These are phyloP conservation scores for Indicator maculatus DNA, from an alignment of 2,113 vertebrate genomes.

Conservation along the genomic window DNA sequence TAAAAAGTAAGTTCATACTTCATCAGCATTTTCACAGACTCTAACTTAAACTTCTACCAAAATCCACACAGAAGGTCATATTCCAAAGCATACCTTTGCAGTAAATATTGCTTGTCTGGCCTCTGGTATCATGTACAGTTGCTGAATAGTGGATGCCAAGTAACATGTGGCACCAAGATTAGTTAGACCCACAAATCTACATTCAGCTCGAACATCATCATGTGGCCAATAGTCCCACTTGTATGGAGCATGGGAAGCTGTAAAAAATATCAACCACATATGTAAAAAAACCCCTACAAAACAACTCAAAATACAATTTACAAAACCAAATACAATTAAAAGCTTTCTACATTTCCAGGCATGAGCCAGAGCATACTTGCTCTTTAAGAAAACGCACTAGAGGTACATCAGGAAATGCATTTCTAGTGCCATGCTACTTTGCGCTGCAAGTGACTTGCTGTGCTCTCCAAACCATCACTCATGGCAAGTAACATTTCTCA, in stretches of 20 bases:
- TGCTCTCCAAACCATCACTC: not conserved
- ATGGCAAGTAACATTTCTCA: not conserved
- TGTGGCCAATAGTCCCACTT: conserved; percentile 99
- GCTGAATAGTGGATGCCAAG: conserved; percentile 97
- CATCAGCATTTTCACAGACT: not conserved
- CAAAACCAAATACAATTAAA: not conserved
- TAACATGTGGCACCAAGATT: conserved; percentile 98
- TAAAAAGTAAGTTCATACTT: not conserved
- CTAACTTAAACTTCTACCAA: not conserved
- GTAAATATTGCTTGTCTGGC: conserved; percentile 97
- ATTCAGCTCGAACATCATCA: conserved; percentile 95
- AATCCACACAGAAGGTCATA: not conserved
- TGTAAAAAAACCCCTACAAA: not conserved
- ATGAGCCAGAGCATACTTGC: not conserved
- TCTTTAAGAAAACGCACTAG: not conserved
- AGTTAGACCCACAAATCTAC: conserved; percentile 95
- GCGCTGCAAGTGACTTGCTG: not conserved
- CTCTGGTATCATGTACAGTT: conserved; percentile 98
- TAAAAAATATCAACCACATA: not conserved
- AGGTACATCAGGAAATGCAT: not conserved
- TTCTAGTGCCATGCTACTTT: not conserved
- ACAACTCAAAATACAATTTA: not conserved
- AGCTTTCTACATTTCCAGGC: not conserved
- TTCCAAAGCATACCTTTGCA: conserved; percentile 83
- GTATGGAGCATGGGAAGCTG: conserved; percentile 97